Evolutionary conservation across 1,140 invertebrate species (phyloP).

Genomic region (Octopus bimaculoides): DNA sequence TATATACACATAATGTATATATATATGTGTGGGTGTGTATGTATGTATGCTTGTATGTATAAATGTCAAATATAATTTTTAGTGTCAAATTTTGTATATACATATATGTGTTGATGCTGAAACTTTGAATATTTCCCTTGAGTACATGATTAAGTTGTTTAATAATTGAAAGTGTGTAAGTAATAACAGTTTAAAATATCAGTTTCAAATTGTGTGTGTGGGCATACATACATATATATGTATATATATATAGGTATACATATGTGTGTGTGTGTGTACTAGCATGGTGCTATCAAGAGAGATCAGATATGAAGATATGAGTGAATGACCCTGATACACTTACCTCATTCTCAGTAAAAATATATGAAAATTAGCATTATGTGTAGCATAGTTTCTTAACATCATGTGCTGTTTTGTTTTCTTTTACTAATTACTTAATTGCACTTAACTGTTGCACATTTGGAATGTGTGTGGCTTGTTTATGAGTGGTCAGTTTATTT

Average conservation of each 20-base stretch:
- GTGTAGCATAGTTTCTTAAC: neutral
- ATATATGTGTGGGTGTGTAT: neutral
- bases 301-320: neutral
- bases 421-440: neutral
- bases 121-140: neutral
- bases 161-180: neutral
- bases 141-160: neutral
- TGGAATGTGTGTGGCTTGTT: too few species aligned
- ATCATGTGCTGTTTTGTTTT: neutral
- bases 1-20: neutral
- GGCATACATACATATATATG: neutral
- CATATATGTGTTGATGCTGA: neutral
- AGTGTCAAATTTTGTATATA: neutral
- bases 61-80: neutral
- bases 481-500: too few species aligned
- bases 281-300: neutral
- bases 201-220: neutral
- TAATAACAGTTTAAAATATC: neutral
- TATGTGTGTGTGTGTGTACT: neutral
- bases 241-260: neutral
- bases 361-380: neutral
- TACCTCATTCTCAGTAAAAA: neutral
- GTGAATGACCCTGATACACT: neutral
- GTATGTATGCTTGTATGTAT: neutral
- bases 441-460: too few species aligned